Conservation (phyloP, 2,797 vertebrate genomes). For the Oreortyx pictus region DNA sequence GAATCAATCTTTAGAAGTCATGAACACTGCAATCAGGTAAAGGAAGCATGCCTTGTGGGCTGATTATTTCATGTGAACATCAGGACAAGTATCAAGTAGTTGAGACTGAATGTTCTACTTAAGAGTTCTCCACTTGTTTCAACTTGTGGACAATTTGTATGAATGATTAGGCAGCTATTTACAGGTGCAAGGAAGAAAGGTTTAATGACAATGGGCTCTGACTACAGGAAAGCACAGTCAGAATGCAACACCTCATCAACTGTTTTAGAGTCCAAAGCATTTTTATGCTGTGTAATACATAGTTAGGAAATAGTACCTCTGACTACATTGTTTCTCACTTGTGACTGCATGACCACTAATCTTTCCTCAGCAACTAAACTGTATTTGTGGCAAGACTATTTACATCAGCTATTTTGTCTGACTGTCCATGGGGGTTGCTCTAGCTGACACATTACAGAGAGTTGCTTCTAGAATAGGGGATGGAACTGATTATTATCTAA, state of each 20-base stretch:
- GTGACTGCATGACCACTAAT: slow-evolving; percentile 46
- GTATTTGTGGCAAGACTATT: neutral
- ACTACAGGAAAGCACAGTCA: slow-evolving; percentile 33
- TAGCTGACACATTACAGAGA: neutral
- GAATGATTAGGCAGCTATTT: slow-evolving; percentile 17
- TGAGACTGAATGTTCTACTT: slow-evolving; percentile 4
- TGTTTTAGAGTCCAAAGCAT: neutral
- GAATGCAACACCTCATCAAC: slow-evolving; percentile 34
- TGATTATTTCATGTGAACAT: neutral
- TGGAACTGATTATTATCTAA: neutral
- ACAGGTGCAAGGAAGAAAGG: slow-evolving; percentile 28
- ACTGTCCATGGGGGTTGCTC: neutral
- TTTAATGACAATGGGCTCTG: neutral
- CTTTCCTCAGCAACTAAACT: slow-evolving; percentile 14
- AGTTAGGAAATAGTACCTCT: neutral
- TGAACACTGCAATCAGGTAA: neutral
- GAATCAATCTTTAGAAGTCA: neutral
- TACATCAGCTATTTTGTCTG: neutral
- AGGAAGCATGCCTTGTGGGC: neutral
- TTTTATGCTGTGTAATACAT: slow-evolving; percentile 19
- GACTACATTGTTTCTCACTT: neutral
- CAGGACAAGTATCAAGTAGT: neutral
- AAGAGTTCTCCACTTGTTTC: slow-evolving; percentile 43
- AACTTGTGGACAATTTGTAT: slow-evolving; percentile 8
- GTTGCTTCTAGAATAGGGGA: neutral